Base-by-base conservation (phyloP, 2,888 invertebrate species). In the Hyppa rectilinea region DNA sequence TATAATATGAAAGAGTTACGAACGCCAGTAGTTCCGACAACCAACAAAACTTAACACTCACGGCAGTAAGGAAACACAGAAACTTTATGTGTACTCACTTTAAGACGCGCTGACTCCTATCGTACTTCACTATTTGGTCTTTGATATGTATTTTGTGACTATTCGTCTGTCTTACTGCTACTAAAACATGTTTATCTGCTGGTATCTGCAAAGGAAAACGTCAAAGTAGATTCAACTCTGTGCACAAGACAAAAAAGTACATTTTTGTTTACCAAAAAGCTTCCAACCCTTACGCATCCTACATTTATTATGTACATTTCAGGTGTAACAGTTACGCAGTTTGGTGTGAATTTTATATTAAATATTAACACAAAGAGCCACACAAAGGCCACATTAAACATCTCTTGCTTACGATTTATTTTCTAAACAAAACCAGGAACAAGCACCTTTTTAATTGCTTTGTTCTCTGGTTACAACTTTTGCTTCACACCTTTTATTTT, bases 91-190 rank as follows among this genome's bases (percentile, higher is more conserved):
- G 9, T 85, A 95, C 96, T 96, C 90, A 98, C 97, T 97, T 97
- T 80, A 98, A 96, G 83, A 97, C 97, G 75, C 97, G 96, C 90
- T 97, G 97, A 90, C 97, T 97, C 84, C 97, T 96, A 89, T 98
- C 97, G 90, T 97, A 97, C 89, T 97, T 97, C 83, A 97, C 97
- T 88, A 97, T 96, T 93, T 97, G 97, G 92, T 98, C 97, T 95
- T 97, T 98, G 96, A 97, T 97, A 96, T 97, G 97, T 93, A 97
- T 97, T 94, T 97, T 97, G 92, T 97, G 97, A 92, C 97, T 97
- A 94, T 97, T 97, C 62, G 97, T 97, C 90, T 98, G 98, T 89
- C 97, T 96, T 81, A 98, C 97, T 68, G 97, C 97, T 83, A 98
- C 95, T 85, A 98, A 95, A 71, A 98, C 97, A 86, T 98, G 97